These are phyloP conservation scores for Lampris megalopsis DNA, from an alignment of 2,113 vertebrate genomes.

Conservation along the genomic window DNA sequence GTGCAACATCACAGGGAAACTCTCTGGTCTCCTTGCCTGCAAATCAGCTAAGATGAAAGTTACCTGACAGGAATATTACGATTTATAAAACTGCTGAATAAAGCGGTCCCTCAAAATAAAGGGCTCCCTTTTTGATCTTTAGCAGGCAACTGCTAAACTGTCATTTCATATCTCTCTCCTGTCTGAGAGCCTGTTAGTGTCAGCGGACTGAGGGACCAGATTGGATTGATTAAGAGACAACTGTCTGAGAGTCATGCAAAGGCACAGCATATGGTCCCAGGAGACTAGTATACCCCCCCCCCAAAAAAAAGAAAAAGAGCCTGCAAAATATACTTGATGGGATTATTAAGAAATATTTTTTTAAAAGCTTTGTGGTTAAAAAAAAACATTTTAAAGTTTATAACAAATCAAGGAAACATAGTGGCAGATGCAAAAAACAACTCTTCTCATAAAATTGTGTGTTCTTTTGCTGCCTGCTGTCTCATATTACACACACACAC, in stretches of 20 bases:
- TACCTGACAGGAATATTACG: slow-evolving; percentile 41
- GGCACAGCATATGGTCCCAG: slow-evolving; percentile 28
- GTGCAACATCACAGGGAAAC: slow-evolving; percentile 55
- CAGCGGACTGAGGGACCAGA: slow-evolving; percentile 55
- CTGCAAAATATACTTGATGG: not conserved
- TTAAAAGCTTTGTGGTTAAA: no score
- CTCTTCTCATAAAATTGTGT: no score
- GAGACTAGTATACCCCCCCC: not conserved
- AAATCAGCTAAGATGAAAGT: slow-evolving; percentile 39
- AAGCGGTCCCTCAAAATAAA: slow-evolving; percentile 1
- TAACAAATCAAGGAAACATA: no score
- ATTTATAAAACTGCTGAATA: slow-evolving; percentile 43
- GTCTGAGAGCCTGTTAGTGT: slow-evolving; percentile 47
- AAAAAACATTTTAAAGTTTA: no score
- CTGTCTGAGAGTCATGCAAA: slow-evolving; percentile 64
- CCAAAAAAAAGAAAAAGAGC: not conserved
- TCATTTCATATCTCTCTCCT: slow-evolving; percentile 46
- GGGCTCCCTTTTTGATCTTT: slow-evolving; percentile 35
- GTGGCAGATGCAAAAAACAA: no score
- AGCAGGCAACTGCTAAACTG: slow-evolving; percentile 37
- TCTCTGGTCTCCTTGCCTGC: slow-evolving; percentile 29
- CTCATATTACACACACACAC: no score
- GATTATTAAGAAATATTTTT: not conserved
- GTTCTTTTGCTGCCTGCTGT: no score
- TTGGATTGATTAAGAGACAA: slow-evolving; percentile 70